Base-by-base conservation (phyloP, 2,888 invertebrate species). In the Entomobrya proxima region DNA sequence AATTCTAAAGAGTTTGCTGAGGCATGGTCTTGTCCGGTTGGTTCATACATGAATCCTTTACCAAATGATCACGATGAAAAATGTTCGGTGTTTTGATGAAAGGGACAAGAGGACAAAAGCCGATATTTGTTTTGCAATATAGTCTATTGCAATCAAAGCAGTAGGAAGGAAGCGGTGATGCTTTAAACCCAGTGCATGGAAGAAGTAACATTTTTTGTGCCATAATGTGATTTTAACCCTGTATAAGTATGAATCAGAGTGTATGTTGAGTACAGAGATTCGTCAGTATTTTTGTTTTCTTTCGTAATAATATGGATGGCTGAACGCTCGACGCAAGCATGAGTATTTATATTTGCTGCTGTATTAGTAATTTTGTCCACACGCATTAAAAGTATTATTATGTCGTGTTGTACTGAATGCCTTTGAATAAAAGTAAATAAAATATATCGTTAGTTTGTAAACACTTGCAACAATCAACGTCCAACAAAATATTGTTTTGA, bases 1-100 rank as follows among this genome's bases (percentile, higher is more conserved):
- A 90, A 90, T 81, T 89, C 88, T 2, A 80, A 86, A 58, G 90
- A 90, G 58, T 90, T 90, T 79, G 81, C 88, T 1, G 52, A 84
- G 3, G 85, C 87, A 7, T 90, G 85, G 83, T 79, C 85, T 11
- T 90, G 90, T 82, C 87, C 89, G n/a, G 44, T 50, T 15, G 87
- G 87, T 11, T 86, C 87, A 0, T 64, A 47, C 7, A 88, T 88
- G 88, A 88, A 88, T 79, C 88, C 88, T 24, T 83, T 64, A 32
- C 67, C 64, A 27, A 18, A 6, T 37, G 84, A 84, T 13, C 84
- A 67, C 0, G 50, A n/a, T n/a, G 78, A 78, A 18, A 84, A 84
- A 35, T 84, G 84, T 58, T 55, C 78, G 11, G 77, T 84, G 44
- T 84, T 84, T 72, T 84, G 37, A 83, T 50, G 21, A 40, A 35